These are phyloP conservation scores for Noturus placidus DNA, from an alignment of 2,113 vertebrate species.

Conservation along the genomic window DNA sequence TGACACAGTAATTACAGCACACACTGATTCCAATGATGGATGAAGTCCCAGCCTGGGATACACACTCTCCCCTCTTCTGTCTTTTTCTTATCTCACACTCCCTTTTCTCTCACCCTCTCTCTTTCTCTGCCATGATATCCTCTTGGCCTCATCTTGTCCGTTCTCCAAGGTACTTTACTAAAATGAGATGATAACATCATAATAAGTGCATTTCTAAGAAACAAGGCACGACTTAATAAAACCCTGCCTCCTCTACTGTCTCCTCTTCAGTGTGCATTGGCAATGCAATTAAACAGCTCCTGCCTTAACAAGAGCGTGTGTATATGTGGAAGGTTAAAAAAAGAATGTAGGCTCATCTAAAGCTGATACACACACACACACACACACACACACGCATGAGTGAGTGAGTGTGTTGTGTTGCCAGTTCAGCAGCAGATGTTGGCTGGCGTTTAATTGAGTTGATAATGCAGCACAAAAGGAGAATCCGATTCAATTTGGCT, in stretches of 20 bases:
- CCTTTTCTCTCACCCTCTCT: conserved; percentile 35
- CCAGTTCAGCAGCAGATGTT: conserved; percentile 70
- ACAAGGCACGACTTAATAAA: not conserved
- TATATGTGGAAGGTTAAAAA: conserved; percentile 45
- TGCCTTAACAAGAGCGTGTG: conserved; percentile 26
- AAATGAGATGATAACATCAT: conserved; percentile 11
- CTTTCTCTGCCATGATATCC: conserved; percentile 35
- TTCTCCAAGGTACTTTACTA: not conserved
- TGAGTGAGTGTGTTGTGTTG: conserved; percentile 35
- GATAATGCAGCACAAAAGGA: conserved; percentile 71
- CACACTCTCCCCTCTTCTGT: conserved; percentile 50
- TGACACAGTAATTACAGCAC: conserved; percentile 85
- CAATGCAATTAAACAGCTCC: conserved; percentile 36
- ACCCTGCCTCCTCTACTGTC: not conserved
- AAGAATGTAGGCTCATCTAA: not conserved
- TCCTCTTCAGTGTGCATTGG: conserved; percentile 13
- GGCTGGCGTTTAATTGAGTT: conserved; percentile 72
- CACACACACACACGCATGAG: conserved; percentile 24
- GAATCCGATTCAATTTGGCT: conserved; percentile 62
- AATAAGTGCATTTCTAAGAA: not conserved
- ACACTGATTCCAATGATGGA: conserved; percentile 81
- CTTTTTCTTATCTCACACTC: conserved; percentile 57
- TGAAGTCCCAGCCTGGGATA: conserved; percentile 78
- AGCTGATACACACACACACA: conserved; percentile 10
- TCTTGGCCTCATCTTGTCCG: conserved; percentile 12